phyloP scores from a whole-genome alignment of 2,113 vertebrate species.

The Sclerurus mexicanus region DNA sequence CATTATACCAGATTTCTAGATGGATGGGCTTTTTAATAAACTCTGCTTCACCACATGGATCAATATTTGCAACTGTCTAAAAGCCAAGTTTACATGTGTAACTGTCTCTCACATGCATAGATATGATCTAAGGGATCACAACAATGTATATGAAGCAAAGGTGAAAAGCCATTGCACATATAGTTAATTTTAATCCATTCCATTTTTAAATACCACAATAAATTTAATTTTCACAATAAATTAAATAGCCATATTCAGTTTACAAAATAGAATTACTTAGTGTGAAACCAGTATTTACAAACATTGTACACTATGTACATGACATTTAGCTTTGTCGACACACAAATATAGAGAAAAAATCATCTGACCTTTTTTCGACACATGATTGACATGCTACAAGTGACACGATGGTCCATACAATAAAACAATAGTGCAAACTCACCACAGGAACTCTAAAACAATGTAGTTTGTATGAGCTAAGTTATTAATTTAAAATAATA shows the following conservation, averaged over 20 bases:
- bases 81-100: background rate
- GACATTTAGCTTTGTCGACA: constrained; percentile 64
- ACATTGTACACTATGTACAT: constrained; percentile 82
- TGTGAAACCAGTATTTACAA: constrained; percentile 85
- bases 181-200: constrained; percentile 85
- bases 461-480: constrained; percentile 62
- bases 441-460: constrained; percentile 75
- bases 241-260: constrained; percentile 86
- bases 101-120: background rate
- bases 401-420: constrained; percentile 64
- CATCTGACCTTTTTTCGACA: constrained; percentile 52
- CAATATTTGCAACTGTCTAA: background rate
- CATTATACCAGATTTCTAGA: constrained; percentile 11
- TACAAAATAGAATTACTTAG: constrained; percentile 89
- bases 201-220: constrained; percentile 84
- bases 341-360: constrained; percentile 66
- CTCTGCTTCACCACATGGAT: background rate
- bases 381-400: constrained; percentile 75
- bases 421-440: constrained; percentile 80
- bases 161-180: constrained; percentile 63
- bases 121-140: background rate
- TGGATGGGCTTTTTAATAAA: constrained; percentile 1
- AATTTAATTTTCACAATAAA: constrained; percentile 87
- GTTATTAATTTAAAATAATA: constrained; percentile 74
- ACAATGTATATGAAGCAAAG: background rate